These are phyloP conservation scores for Melanostoma mellinum DNA, from an alignment of 2,888 invertebrate genomes.

Conservation along the genomic window DNA sequence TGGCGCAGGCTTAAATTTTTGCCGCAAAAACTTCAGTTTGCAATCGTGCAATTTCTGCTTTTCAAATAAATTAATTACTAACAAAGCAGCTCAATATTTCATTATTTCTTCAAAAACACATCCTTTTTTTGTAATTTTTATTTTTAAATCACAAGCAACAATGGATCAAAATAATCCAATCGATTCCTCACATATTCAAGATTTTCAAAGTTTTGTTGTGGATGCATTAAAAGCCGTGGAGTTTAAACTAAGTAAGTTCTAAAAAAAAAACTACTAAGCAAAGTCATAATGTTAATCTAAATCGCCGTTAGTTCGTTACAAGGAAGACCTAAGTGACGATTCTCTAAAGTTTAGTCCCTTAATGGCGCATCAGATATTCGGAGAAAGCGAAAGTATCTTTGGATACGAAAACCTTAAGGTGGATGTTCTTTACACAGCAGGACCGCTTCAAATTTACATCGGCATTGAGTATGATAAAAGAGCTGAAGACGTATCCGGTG, in stretches of 20 bases:
- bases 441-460: constrained; percentile 90
- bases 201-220: constrained; percentile 78
- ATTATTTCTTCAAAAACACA: too few relatives aligned
- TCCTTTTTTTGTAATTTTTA: too few relatives aligned
- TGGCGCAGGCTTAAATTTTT: too few relatives aligned
- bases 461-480: constrained; percentile 87
- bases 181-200: constrained; percentile 78
- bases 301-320: constrained; percentile 43
- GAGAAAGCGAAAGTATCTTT: constrained; percentile 95
- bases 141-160: background rate
- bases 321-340: constrained; percentile 78
- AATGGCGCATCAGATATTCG: constrained; percentile 97
- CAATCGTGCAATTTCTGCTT: too few relatives aligned
- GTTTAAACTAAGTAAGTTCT: constrained; percentile 80
- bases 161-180: constrained; percentile 41
- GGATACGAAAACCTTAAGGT: constrained; percentile 94
- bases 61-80: too few relatives aligned
- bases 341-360: constrained; percentile 88
- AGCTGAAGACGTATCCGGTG: constrained; percentile 83
- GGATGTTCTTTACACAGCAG: constrained; percentile 91
- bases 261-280: background rate
- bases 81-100: too few relatives aligned
- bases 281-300: constrained; percentile 5
- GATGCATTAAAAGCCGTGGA: constrained; percentile 80
- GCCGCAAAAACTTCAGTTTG: too few relatives aligned